These are phyloP conservation scores for Heterotis niloticus DNA, from an alignment of 2,113 vertebrate species.

Conservation along the genomic window DNA sequence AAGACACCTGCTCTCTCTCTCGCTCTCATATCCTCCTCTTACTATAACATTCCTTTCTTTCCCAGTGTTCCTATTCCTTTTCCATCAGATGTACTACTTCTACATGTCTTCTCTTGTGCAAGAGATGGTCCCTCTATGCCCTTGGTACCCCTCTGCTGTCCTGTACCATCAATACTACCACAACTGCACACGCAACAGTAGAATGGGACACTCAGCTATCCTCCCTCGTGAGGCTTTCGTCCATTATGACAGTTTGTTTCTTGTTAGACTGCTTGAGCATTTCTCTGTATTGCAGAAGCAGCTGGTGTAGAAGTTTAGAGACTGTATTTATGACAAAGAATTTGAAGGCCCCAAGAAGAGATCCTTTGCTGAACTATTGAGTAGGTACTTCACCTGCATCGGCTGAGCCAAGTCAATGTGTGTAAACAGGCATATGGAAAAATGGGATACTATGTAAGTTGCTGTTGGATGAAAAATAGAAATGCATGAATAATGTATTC, in stretches of 20 bases:
- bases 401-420: background rate
- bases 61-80: constrained; percentile 27
- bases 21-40: background rate
- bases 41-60: background rate
- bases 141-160: no score
- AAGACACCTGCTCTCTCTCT: background rate
- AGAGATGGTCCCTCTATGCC: background rate
- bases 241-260: background rate
- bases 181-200: no score
- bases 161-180: no score
- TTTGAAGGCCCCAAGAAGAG: no score
- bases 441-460: background rate
- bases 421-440: background rate
- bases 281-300: background rate
- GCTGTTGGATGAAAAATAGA: constrained; percentile 3
- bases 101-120: background rate
- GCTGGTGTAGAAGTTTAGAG: background rate
- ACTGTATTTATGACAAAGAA: background rate
- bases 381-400: no score
- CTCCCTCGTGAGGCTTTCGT: background rate
- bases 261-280: background rate
- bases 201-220: background rate
- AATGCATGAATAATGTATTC: constrained; percentile 8
- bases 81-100: background rate
- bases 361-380: no score